These are phyloP conservation scores for Cardiocondyla obscurior DNA, from an alignment of 1,140 invertebrate species.

Conservation along the genomic window DNA sequence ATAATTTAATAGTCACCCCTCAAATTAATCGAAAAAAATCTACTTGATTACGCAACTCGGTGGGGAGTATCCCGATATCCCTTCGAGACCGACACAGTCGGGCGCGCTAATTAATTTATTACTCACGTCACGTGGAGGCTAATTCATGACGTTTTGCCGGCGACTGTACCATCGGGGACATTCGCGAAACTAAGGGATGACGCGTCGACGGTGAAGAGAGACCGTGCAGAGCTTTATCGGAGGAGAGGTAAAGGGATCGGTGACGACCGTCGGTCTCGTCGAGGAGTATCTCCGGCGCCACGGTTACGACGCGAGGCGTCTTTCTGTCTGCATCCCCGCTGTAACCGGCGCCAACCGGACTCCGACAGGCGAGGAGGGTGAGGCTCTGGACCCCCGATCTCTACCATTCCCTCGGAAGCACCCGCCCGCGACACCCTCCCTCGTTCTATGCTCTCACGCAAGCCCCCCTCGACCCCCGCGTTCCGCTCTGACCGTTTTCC, in stretches of 20 bases:
- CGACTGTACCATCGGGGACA: neutral
- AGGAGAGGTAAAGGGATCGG: neutral
- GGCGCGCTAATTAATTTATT: constrained; percentile 9
- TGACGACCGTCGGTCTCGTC: neutral
- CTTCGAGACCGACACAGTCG: neutral
- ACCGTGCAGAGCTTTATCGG: neutral
- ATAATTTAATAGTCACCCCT: neutral
- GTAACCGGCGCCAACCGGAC: constrained; percentile 71
- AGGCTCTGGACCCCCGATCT: neutral
- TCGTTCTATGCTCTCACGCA: neutral
- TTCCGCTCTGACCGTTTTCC: neutral
- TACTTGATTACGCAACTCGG: neutral
- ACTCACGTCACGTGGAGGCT: neutral
- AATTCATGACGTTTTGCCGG: constrained; percentile 10
- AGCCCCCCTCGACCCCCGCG: neutral
- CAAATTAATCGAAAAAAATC: neutral
- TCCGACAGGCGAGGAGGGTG: neutral
- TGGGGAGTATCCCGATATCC: neutral
- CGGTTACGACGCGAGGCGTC: constrained; percentile 69
- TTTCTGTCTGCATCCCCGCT: constrained; percentile 66
- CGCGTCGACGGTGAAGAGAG: constrained; percentile 12
- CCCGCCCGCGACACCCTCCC: neutral
- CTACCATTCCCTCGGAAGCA: neutral
- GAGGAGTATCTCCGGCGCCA: constrained; percentile 69
- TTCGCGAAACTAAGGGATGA: constrained; percentile 6